Percentiles rank a stretch among this genome's conserved stretches.
phyloP scores from a whole-genome alignment of 1,140 invertebrate genomes.

The Tetramorium parvispinum region DNA sequence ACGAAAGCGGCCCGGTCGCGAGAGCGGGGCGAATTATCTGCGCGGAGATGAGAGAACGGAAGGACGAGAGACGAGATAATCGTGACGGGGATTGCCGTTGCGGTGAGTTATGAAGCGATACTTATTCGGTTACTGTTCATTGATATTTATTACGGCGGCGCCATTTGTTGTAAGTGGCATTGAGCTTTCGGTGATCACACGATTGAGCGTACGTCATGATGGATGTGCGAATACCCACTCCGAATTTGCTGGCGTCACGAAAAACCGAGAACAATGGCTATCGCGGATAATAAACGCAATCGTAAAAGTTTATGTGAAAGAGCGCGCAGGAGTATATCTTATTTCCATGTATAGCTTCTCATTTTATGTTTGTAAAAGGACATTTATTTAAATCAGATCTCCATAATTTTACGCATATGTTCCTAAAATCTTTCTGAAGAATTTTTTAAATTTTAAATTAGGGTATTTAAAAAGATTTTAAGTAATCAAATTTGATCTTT shows the following conservation, averaged over 20 bases:
- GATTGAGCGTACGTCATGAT: too few species aligned
- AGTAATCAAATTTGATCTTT: not conserved
- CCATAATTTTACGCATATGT: not conserved
- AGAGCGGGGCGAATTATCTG: not conserved
- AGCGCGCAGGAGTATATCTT: not conserved
- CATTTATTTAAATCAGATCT: not conserved
- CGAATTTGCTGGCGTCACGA: not conserved
- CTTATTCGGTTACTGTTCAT: not conserved
- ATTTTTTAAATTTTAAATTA: not conserved
- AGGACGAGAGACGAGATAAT: not conserved
- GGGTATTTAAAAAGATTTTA: not conserved
- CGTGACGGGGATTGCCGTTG: not conserved
- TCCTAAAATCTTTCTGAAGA: too few species aligned
- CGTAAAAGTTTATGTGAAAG: not conserved
- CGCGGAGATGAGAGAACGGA: not conserved
- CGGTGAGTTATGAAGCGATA: slow-evolving; percentile 3
- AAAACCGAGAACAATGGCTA: not conserved
- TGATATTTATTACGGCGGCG: not conserved
- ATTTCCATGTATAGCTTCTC: not conserved
- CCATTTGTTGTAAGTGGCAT: not conserved
- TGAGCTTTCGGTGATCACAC: not conserved
- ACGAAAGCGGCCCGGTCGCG: not conserved
- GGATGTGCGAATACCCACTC: not conserved
- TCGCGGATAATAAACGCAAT: not conserved
- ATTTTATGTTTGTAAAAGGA: not conserved